Evolutionary conservation across 2,113 vertebrate species (phyloP).

Genomic region (Scartelaos histophorus): DNA sequence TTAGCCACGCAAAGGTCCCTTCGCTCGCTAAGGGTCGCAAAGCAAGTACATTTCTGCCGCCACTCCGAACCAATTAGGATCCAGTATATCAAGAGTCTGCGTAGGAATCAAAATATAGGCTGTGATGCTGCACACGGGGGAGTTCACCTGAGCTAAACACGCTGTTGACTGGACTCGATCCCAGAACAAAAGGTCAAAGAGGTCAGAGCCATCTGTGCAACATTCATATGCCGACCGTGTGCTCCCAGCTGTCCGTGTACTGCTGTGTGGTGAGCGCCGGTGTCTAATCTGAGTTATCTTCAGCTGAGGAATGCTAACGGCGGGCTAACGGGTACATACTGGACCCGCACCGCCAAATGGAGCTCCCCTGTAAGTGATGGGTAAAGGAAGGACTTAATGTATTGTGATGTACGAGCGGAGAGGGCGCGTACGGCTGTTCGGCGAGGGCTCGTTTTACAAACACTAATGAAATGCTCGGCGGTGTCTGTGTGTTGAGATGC

Average conservation of each 20-base stretch:
- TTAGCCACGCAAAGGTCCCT: constrained; percentile 19
- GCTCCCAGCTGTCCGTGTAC: constrained; percentile 28
- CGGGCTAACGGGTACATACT: constrained; percentile 19
- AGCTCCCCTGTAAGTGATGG: constrained; percentile 10
- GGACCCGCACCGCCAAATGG: constrained; percentile 10
- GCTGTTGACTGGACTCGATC: constrained; percentile 29
- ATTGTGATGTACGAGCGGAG: background rate
- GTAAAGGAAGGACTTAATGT: background rate
- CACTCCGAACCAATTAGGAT: constrained; percentile 1
- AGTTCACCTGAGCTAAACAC: constrained; percentile 14
- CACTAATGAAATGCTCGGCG: background rate
- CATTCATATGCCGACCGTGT: constrained; percentile 34
- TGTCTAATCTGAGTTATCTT: constrained; percentile 29
- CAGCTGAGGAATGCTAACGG: constrained; percentile 25
- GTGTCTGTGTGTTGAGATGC: constrained; percentile 3
- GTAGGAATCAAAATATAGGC: background rate
- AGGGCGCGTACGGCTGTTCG: background rate
- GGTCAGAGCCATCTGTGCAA: constrained; percentile 54
- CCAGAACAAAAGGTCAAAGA: constrained; percentile 53
- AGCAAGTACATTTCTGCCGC: background rate
- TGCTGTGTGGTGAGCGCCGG: constrained; percentile 17
- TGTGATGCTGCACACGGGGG: background rate
- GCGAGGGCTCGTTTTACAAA: background rate
- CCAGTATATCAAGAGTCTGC: background rate
- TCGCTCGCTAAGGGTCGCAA: background rate